Conservation (phyloP, 2,888 invertebrate genomes). For the Theristus sp. region DNA sequence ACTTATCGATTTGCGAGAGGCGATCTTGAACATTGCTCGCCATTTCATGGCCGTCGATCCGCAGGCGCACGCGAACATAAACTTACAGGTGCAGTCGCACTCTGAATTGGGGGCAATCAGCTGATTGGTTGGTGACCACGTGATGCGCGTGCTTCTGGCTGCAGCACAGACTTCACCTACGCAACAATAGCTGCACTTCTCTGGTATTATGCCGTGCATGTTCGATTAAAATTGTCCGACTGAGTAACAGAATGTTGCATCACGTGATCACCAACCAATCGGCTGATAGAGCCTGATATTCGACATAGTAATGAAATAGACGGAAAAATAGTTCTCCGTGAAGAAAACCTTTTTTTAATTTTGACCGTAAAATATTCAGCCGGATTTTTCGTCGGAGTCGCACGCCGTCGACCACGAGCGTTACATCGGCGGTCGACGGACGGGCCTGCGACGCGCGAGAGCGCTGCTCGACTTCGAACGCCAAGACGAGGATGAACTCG, state of each 20-base stretch:
- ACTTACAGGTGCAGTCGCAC: not conserved
- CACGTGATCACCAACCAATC: no score
- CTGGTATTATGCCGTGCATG: no score
- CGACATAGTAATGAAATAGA: no score
- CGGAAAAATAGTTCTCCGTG: no score
- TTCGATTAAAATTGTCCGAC: no score
- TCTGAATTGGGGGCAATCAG: no score
- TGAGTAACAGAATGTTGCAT: no score
- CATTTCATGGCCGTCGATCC: constrained; percentile 57
- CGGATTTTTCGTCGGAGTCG: constrained; percentile 86
- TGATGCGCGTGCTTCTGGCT: no score
- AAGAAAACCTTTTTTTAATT: not conserved
- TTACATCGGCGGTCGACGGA: constrained; percentile 75
- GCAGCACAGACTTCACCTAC: no score
- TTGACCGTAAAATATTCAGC: constrained; percentile 37
- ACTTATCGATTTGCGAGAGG: constrained; percentile 86
- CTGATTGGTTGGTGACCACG: no score
- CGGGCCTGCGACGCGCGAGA: constrained; percentile 71
- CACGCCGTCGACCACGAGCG: constrained; percentile 81
- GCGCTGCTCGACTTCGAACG: constrained; percentile 80
- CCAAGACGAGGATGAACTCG: constrained; percentile 68
- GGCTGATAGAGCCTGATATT: no score
- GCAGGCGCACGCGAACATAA: not conserved
- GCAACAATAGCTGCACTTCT: no score
- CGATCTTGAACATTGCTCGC: constrained; percentile 73